Evolutionary conservation across 2,888 invertebrate species (phyloP), one percentile per base, ranked within the genome.

Genomic region (Ephialtes manifestator): DNA sequence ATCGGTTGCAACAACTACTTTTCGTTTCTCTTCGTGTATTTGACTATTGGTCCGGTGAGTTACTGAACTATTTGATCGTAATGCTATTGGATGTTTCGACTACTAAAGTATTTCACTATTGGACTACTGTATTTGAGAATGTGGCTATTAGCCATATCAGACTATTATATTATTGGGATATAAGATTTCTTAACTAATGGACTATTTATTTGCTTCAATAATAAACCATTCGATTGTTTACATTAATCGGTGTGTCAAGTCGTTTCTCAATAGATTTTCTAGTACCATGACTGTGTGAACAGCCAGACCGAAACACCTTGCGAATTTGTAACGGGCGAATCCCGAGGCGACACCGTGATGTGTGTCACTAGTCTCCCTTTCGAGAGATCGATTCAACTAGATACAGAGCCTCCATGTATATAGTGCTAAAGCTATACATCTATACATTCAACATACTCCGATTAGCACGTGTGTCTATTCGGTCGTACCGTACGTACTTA

Each of bases 361-460:
- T 72, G 63, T 65, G 63, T 65, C 63, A 65, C 63, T 58, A 72
- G 58, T 72, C 72, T 72, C 72, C 39, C 58, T 72, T 72, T 58
- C 72, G 58, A 72, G 58, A 72, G 43, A 43, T 72, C 46, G 72
- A 72, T 55, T 58, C 39, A 28, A n/a, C 24, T 58, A 24, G 72
- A 24, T 43, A 72, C 55, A 58, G 35, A 39, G n/a, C 55, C 28
- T 20, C 10, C 18, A 2, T 51, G 51, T 39, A 31, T 68, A 10
- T 11, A 24, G 55, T 15, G 43, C 39, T 20, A 4, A 58, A 20
- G 24, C 43, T 8, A 13, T 55, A 24, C 58, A 39, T 51, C 51
- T 70, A 28, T 70, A 31, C n/a, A 70, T 51, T 31, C 10, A 70
- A 65, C 63, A 18, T 39, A 39, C 39, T 65, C 11, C 39, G 63